phyloP scores from a whole-genome alignment of 2,888 invertebrate genomes.

The Dusona sp. region DNA sequence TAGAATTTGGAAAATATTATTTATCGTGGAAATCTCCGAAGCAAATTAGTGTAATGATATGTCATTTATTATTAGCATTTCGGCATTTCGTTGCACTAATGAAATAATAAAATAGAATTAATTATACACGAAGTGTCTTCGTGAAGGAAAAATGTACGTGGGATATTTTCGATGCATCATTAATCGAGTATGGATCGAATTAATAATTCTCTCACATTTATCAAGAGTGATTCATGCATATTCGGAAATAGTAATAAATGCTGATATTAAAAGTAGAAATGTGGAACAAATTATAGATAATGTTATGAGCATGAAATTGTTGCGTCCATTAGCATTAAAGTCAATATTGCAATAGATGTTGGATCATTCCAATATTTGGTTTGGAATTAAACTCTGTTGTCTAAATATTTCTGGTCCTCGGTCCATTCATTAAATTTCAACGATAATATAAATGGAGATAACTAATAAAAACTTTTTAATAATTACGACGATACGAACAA shows the following conservation, averaged over 20 bases:
- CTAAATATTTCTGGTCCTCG: background rate
- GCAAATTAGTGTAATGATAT: background rate
- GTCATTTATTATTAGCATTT: background rate
- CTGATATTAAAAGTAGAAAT: slow-evolving; percentile 14
- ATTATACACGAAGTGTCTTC: background rate
- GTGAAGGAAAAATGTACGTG: background rate
- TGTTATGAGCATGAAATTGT: background rate
- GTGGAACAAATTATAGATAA: slow-evolving; percentile 8
- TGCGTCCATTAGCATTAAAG: background rate
- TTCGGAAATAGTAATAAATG: slow-evolving; percentile 21
- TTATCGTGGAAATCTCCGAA: background rate
- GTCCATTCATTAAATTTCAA: background rate
- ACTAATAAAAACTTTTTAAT: background rate
- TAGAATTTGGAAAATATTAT: background rate
- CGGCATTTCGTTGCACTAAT: background rate
- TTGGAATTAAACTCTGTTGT: background rate
- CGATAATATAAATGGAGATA: background rate
- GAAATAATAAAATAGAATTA: background rate
- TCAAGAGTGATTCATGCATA: background rate
- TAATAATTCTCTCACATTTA: background rate
- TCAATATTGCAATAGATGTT: background rate
- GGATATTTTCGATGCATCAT: slow-evolving; percentile 40
- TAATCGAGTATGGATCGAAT: background rate
- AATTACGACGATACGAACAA: background rate
- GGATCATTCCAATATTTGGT: background rate